Percentiles rank a stretch among this genome's conserved stretches.
phyloP scores from a whole-genome alignment of 2,888 invertebrate genomes.

The Eutolmus rufibarbis region DNA sequence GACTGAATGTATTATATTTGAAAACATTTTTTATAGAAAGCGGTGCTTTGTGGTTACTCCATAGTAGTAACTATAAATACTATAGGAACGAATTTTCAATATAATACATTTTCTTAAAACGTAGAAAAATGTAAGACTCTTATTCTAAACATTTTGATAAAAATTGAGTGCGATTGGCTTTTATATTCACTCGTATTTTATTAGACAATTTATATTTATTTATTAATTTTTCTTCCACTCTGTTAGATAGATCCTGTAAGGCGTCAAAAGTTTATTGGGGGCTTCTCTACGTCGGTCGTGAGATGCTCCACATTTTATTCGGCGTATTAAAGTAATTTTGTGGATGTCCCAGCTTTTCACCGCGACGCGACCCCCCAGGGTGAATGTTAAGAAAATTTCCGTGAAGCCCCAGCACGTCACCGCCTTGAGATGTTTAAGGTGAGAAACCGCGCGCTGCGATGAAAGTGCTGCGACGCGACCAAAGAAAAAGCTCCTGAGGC shows the following conservation, averaged over 20 bases:
- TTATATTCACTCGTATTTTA: neutral
- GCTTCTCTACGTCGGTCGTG: neutral
- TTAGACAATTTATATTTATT: neutral
- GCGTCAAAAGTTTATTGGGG: no score
- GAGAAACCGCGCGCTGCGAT: neutral
- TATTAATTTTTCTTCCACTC: neutral
- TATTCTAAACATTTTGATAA: no score
- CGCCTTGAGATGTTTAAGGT: neutral
- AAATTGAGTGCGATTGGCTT: no score
- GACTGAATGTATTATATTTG: no score
- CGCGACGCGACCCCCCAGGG: neutral
- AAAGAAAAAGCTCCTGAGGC: constrained; percentile 3
- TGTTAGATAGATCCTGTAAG: neutral
- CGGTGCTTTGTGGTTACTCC: no score
- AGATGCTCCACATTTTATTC: neutral
- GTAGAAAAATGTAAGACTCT: neutral
- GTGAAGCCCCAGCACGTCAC: neutral
- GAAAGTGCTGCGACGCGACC: neutral
- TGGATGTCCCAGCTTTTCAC: neutral
- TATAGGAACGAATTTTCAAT: no score
- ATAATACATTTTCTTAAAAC: neutral
- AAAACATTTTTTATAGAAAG: no score
- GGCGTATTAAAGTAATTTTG: neutral
- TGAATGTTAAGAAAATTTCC: neutral
- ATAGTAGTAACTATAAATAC: no score